These are phyloP conservation scores for Nowickia ferox DNA, from an alignment of 2,888 invertebrate species.

Conservation along the genomic window DNA sequence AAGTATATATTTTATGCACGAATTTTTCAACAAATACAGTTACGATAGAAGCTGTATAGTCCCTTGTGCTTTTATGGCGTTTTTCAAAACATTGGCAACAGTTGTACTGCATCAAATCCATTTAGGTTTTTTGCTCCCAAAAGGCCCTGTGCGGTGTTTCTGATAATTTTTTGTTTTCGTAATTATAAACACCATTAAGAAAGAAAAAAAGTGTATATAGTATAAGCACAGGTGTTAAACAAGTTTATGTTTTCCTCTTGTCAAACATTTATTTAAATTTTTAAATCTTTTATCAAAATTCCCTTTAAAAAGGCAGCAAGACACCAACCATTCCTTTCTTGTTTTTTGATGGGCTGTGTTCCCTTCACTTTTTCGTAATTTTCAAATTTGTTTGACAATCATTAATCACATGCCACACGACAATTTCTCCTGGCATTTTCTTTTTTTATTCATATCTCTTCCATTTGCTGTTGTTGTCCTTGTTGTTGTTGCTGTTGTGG, in stretches of 20 bases:
- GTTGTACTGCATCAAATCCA: too few relatives aligned
- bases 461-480: conserved; percentile 14
- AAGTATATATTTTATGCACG: too few relatives aligned
- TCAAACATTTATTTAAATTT: conserved; percentile 47
- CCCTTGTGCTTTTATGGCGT: too few relatives aligned
- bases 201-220: neutral
- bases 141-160: neutral
- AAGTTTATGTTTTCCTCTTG: conserved; percentile 30
- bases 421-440: conserved; percentile 75
- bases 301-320: conserved; percentile 35
- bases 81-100: too few relatives aligned
- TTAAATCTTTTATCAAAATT: conserved; percentile 45
- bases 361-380: conserved; percentile 70
- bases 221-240: conserved; percentile 56
- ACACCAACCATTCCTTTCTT: neutral
- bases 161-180: neutral
- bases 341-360: conserved; percentile 39
- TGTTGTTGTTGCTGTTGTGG: conserved; percentile 41
- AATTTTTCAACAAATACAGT: too few relatives aligned
- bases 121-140: too few relatives aligned
- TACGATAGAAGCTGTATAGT: too few relatives aligned
- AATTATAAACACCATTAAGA: conserved; percentile 1
- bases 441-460: conserved; percentile 24
- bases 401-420: conserved; percentile 80
- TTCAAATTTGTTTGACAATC: conserved; percentile 80